Percentiles rank a stretch among this genome's conserved stretches.
Evolutionary conservation across 2,888 invertebrate species (phyloP).

Genomic region (Dryocosmus kuriphilus): DNA sequence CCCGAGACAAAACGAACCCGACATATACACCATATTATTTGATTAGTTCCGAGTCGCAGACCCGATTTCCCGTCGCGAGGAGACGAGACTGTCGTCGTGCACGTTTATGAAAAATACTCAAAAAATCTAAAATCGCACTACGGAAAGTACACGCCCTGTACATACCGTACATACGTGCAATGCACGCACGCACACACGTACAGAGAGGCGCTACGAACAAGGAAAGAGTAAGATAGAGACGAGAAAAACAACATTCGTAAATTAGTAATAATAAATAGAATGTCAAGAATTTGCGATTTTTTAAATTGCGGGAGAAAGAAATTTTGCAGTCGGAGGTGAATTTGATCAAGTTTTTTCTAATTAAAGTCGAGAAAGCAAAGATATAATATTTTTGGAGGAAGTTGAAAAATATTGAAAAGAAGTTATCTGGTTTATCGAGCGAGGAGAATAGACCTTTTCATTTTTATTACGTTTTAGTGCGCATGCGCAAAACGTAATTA

Average conservation of each 20-base stretch:
- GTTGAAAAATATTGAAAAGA: not conserved
- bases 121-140: constrained; percentile 47
- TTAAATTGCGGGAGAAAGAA: too few species aligned
- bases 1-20: not conserved
- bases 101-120: constrained; percentile 4
- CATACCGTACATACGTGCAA: constrained; percentile 59
- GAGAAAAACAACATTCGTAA: too few species aligned
- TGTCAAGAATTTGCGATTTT: too few species aligned
- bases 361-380: too few species aligned
- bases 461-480: too few species aligned
- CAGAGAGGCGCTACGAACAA: not conserved
- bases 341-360: too few species aligned
- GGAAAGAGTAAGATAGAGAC: not conserved
- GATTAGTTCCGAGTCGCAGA: constrained; percentile 17
- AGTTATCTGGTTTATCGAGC: constrained; percentile 15
- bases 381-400: too few species aligned
- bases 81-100: constrained; percentile 14
- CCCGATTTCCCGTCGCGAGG: constrained; percentile 4
- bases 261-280: too few species aligned
- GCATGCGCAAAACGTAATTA: too few species aligned
- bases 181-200: constrained; percentile 57
- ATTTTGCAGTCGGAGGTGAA: too few species aligned
- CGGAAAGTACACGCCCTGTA: constrained; percentile 74
- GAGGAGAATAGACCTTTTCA: not conserved
- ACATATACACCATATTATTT: constrained; percentile 11